A percentile compares a stretch with the other conserved stretches of the same genome.
These are phyloP conservation scores for Nothoprocta perdicaria DNA, from an alignment of 2,113 vertebrate genomes.

Conservation along the genomic window DNA sequence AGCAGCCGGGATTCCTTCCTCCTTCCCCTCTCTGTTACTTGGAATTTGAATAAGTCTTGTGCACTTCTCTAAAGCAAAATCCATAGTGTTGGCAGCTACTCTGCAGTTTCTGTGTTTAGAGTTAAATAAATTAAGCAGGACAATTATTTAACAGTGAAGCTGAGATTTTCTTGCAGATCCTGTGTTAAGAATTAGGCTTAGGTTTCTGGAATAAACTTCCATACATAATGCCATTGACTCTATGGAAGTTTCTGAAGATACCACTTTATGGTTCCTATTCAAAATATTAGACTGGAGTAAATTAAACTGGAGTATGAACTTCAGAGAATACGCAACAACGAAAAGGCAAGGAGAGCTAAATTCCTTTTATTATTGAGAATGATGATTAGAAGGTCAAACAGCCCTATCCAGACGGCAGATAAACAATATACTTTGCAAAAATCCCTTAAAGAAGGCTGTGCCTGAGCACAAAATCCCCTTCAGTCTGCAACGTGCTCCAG, in stretches of 20 bases:
- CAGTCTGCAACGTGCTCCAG: not conserved
- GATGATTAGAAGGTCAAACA: not conserved
- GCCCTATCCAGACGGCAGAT: not conserved
- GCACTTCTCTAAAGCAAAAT: not conserved
- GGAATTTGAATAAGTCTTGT: not conserved
- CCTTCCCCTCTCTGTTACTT: not conserved
- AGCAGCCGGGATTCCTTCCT: not conserved
- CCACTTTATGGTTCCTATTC: not conserved
- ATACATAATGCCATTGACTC: not conserved
- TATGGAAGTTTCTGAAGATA: not conserved
- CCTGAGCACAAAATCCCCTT: constrained; percentile 13
- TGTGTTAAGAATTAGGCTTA: not conserved
- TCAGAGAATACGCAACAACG: not conserved
- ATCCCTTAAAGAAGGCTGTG: not conserved
- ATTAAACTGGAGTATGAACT: not conserved
- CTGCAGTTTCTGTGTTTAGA: not conserved
- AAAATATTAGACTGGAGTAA: not conserved
- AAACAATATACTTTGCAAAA: not conserved
- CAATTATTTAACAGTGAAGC: not conserved
- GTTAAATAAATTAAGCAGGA: not conserved
- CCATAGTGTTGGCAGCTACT: not conserved
- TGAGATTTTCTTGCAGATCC: not conserved
- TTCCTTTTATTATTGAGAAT: not conserved
- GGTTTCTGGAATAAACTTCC: not conserved
- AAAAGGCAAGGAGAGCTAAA: not conserved